These are phyloP conservation scores for Bucorvus abyssinicus DNA, from an alignment of 2,797 vertebrate genomes.

Conservation along the genomic window DNA sequence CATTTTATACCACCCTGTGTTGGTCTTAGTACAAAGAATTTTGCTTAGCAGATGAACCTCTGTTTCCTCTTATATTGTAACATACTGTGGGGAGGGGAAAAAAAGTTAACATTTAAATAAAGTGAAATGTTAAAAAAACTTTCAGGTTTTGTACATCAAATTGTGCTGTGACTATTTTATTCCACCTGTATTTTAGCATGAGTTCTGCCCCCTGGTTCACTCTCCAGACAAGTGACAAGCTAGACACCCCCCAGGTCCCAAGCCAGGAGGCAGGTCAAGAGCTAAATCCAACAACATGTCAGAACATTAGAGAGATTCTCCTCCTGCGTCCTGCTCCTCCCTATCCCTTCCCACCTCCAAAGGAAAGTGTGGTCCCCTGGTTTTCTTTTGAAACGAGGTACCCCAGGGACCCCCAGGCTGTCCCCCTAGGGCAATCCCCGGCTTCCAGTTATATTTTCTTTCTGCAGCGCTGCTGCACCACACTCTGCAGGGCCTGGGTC, in stretches of 20 bases:
- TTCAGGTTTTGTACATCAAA: background rate
- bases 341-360: background rate
- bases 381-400: background rate
- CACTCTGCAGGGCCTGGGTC: background rate
- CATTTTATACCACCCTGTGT: background rate
- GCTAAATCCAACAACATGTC: background rate
- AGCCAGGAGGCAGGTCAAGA: background rate
- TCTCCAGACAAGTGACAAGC: background rate
- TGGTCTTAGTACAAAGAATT: background rate
- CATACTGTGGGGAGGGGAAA: too few relatives aligned
- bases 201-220: background rate
- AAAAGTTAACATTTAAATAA: background rate
- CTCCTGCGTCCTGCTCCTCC: background rate
- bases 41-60: background rate
- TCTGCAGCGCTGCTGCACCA: background rate
- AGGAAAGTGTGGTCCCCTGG: background rate
- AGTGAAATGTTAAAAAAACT: background rate
- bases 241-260: background rate
- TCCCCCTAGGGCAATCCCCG: background rate
- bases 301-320: accelerated
- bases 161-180: background rate
- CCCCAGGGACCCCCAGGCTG: background rate
- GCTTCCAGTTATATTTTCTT: background rate
- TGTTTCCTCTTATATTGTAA: background rate
- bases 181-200: background rate